These are phyloP conservation scores for Gavialis gangeticus DNA, from an alignment of 2,113 vertebrate genomes.

Conservation along the genomic window DNA sequence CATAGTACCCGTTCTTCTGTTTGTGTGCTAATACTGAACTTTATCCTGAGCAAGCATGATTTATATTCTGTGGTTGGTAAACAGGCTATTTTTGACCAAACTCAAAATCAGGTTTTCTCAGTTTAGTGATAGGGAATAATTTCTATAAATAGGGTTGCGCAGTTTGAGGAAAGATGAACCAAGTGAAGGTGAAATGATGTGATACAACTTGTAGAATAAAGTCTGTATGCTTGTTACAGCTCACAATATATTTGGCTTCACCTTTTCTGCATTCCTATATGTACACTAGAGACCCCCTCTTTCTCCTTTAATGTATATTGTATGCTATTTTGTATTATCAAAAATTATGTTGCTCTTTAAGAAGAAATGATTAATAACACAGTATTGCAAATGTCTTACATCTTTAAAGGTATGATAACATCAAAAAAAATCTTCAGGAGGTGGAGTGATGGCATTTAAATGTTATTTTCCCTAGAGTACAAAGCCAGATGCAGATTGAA, in stretches of 20 bases:
- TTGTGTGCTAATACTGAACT: not conserved
- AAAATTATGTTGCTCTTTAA: not conserved
- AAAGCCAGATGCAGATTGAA: not conserved
- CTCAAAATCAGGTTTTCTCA: not conserved
- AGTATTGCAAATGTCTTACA: not conserved
- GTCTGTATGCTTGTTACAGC: not conserved
- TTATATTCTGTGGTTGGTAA: not conserved
- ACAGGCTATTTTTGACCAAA: not conserved
- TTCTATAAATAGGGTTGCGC: not conserved
- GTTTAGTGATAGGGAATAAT: not conserved
- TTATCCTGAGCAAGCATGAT: not conserved
- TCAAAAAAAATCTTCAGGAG: not conserved
- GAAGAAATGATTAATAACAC: conserved; percentile 38
- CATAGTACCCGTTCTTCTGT: not conserved
- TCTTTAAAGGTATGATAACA: not conserved
- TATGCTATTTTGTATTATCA: not conserved
- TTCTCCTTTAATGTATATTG: not conserved
- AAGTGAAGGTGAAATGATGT: not conserved
- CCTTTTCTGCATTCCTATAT: not conserved
- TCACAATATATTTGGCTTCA: not conserved
- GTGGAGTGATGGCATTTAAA: not conserved
- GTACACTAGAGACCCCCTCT: not conserved
- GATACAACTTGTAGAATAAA: not conserved
- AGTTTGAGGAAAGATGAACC: not conserved
- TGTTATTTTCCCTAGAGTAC: not conserved